Evolutionary conservation across 2,888 invertebrate genomes (phyloP).

Genomic region (Hoplodrina blanda): DNA sequence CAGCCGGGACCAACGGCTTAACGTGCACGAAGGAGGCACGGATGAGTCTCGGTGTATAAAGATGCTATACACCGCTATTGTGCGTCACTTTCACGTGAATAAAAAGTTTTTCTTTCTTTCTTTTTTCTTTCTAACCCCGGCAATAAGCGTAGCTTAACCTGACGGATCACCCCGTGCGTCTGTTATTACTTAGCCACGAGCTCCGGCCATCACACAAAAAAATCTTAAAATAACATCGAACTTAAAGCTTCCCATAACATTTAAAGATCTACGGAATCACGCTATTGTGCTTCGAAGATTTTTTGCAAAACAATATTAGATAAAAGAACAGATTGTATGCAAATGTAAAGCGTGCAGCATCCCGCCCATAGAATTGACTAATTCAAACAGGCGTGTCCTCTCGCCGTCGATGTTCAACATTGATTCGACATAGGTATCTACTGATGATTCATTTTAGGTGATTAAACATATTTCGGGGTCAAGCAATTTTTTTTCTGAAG

Average conservation of each 20-base stretch:
- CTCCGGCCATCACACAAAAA: not conserved
- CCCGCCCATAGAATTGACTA: conserved; percentile 69
- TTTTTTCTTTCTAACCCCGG: too few relatives aligned
- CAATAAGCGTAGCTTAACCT: too few relatives aligned
- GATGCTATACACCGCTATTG: too few relatives aligned
- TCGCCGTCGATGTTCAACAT: conserved; percentile 30
- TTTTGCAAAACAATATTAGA: conserved; percentile 44
- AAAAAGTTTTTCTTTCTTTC: too few relatives aligned
- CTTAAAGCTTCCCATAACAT: conserved; percentile 11
- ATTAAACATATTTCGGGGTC: not conserved
- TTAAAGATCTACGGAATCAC: conserved; percentile 21
- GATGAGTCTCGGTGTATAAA: too few relatives aligned
- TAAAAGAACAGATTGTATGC: conserved; percentile 65
- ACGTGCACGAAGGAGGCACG: too few relatives aligned
- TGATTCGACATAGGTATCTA: conserved; percentile 28
- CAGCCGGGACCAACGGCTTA: too few relatives aligned
- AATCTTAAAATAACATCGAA: not conserved
- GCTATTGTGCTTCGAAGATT: conserved; percentile 34
- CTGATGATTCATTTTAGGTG: conserved; percentile 22
- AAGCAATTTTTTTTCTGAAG: not conserved
- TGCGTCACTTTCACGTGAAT: too few relatives aligned
- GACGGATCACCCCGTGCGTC: too few relatives aligned
- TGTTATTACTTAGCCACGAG: too few relatives aligned
- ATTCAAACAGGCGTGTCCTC: conserved; percentile 61
- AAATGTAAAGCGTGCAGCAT: conserved; percentile 65